Conservation (phyloP, 2,113 vertebrate genomes). For the Corvus hawaiiensis region DNA sequence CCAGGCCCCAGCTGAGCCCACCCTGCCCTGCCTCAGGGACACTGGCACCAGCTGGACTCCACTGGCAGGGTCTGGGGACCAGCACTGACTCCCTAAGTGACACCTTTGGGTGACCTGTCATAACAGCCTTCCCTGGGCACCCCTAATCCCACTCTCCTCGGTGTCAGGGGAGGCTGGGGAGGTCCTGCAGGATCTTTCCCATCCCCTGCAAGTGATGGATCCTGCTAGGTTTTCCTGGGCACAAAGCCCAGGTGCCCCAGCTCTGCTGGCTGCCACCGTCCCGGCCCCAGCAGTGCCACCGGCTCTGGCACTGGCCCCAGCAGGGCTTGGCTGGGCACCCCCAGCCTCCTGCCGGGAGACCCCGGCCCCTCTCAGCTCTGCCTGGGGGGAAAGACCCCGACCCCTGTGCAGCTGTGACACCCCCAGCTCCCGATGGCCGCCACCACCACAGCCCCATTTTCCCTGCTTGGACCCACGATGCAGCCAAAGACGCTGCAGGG, state of each 20-base stretch:
- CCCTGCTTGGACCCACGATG: fast-evolving
- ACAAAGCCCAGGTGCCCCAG: neutral
- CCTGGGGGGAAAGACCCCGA: fast-evolving
- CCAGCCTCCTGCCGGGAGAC: neutral
- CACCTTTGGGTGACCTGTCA: neutral
- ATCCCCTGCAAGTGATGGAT: fast-evolving
- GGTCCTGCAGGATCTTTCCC: too few relatives aligned
- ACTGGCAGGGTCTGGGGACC: neutral
- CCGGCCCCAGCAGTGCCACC: neutral
- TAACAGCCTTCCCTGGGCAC: too few relatives aligned
- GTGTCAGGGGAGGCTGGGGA: neutral
- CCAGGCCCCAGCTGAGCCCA: neutral
- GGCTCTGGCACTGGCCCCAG: neutral
- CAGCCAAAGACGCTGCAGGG: neutral
- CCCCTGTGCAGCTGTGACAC: too few relatives aligned
- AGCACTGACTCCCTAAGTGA: neutral
- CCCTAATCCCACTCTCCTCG: neutral
- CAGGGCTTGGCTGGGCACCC: neutral
- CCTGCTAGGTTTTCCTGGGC: fast-evolving
- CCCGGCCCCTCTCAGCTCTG: neutral
- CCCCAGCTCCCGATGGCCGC: neutral
- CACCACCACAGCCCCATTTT: fast-evolving
- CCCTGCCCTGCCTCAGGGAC: neutral
- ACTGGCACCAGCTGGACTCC: neutral
- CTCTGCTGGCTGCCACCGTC: neutral